Evolutionary conservation across 2,888 invertebrate genomes (phyloP).

Genomic region (Melinaea marsaeus): DNA sequence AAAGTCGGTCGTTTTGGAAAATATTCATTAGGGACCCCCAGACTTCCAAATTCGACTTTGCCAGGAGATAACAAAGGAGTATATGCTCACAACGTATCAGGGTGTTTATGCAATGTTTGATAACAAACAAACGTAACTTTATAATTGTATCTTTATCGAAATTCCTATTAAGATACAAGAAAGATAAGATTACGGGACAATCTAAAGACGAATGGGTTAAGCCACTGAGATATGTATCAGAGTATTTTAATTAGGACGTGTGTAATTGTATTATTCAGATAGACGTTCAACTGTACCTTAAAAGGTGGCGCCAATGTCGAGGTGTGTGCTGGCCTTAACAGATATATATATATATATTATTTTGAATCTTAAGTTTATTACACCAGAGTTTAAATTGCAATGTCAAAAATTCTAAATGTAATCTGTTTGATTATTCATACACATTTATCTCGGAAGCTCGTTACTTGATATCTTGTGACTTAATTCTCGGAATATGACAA

Average conservation of each 20-base stretch:
- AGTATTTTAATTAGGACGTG: constrained; percentile 55
- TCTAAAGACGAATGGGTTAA: not conserved
- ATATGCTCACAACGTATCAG: too few species aligned
- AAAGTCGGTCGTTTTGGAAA: too few species aligned
- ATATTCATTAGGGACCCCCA: too few species aligned
- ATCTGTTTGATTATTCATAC: constrained; percentile 42
- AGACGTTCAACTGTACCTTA: constrained; percentile 47
- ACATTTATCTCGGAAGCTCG: constrained; percentile 40
- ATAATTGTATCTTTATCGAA: too few species aligned
- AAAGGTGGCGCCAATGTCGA: constrained; percentile 52
- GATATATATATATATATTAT: not conserved
- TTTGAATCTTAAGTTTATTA: constrained; percentile 25
- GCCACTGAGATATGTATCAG: constrained; percentile 29
- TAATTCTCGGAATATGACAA: constrained; percentile 21
- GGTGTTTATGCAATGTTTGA: too few species aligned
- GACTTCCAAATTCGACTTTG: too few species aligned
- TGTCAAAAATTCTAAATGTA: constrained; percentile 1
- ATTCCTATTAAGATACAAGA: not conserved
- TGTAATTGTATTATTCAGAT: constrained; percentile 53
- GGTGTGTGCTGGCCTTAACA: constrained; percentile 41
- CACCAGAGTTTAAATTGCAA: constrained; percentile 10
- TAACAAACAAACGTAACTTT: too few species aligned
- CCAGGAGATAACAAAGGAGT: too few species aligned
- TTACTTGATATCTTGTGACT: constrained; percentile 17
- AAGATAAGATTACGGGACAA: not conserved